These are phyloP conservation scores for Suillia variegata DNA, from an alignment of 2,888 invertebrate species.

Conservation along the genomic window DNA sequence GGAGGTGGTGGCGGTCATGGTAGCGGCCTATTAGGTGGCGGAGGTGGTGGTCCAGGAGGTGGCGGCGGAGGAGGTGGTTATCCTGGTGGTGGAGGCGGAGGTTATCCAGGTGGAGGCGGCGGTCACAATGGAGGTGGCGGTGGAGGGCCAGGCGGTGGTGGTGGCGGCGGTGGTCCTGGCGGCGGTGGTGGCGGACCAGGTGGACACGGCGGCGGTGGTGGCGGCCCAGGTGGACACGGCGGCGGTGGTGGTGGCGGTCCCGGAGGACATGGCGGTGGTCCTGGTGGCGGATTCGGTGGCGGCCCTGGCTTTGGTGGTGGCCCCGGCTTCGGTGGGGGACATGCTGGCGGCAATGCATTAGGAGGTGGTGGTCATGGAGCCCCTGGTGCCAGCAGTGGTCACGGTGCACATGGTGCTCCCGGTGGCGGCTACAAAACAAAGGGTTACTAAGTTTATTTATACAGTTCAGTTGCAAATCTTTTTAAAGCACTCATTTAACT, in stretches of 20 bases:
- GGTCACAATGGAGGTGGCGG: slow-evolving; percentile 4
- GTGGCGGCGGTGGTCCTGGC: not conserved
- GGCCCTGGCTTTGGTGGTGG: not conserved
- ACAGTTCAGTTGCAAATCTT: not conserved
- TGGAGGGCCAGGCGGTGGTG: not conserved
- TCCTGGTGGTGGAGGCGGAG: not conserved
- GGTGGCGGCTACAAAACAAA: slow-evolving; percentile 17
- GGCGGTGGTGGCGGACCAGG: not conserved
- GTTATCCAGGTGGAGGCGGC: slow-evolving; percentile 9
- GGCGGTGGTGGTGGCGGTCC: slow-evolving; percentile 1
- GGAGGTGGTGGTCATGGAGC: no score
- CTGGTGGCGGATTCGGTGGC: not conserved
- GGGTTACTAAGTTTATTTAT: slow-evolving; percentile 10
- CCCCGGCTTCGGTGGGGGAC: not conserved
- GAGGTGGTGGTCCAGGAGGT: slow-evolving; percentile 4
- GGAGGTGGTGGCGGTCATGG: slow-evolving; percentile 14
- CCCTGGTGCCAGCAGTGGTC: no score
- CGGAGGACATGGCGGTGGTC: not conserved
- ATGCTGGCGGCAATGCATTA: not conserved
- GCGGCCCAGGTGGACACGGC: not conserved
- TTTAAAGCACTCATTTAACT: no score
- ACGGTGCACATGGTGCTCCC: not conserved
- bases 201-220: slow-evolving; percentile 7
- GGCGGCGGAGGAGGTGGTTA: slow-evolving; percentile 9
- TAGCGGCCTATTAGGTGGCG: slow-evolving; percentile 28